Percentiles rank a stretch among this genome's conserved stretches.
Evolutionary conservation across 1,140 invertebrate genomes (phyloP).

Genomic region (Drosophila paulistorum): DNA sequence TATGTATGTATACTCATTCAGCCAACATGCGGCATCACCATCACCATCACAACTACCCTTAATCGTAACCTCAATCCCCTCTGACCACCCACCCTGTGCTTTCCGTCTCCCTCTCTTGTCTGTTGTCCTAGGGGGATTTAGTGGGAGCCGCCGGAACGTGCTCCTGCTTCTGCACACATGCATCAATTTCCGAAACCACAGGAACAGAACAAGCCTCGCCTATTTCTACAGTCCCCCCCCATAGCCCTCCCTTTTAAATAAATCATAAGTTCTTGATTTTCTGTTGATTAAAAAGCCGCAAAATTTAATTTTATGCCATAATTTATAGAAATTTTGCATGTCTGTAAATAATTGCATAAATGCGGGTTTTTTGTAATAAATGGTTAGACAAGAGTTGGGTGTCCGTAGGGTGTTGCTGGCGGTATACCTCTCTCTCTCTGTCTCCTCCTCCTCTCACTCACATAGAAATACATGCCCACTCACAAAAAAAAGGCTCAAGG

Average conservation of each 20-base stretch:
- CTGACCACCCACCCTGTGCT: constrained; percentile 21
- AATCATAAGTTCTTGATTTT: constrained; percentile 46
- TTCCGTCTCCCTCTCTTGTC: constrained; percentile 27
- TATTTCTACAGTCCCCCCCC: not conserved
- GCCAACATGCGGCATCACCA: not conserved
- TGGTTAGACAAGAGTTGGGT: not conserved
- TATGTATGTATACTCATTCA: not conserved
- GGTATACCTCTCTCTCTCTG: not conserved
- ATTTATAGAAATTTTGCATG: constrained; percentile 31
- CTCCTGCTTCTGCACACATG: constrained; percentile 73
- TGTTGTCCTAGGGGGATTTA: constrained; percentile 72
- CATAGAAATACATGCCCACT: constrained; percentile 23
- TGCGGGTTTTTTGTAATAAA: constrained; percentile 29
- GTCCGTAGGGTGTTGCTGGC: not conserved
- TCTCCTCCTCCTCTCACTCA: too few relatives aligned
- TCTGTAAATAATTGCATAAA: constrained; percentile 32
- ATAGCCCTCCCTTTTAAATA: constrained; percentile 14
- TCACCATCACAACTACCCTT: not conserved
- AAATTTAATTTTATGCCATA: constrained; percentile 49
- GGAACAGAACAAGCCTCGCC: constrained; percentile 7
- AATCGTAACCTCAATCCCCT: not conserved
- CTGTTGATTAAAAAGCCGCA: constrained; percentile 61
- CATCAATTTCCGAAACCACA: constrained; percentile 71
- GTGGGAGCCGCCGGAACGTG: constrained; percentile 65
- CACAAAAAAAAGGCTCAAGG: constrained; percentile 52